Evolutionary conservation across 2,113 vertebrate genomes (phyloP).

Genomic region (Athene noctua): DNA sequence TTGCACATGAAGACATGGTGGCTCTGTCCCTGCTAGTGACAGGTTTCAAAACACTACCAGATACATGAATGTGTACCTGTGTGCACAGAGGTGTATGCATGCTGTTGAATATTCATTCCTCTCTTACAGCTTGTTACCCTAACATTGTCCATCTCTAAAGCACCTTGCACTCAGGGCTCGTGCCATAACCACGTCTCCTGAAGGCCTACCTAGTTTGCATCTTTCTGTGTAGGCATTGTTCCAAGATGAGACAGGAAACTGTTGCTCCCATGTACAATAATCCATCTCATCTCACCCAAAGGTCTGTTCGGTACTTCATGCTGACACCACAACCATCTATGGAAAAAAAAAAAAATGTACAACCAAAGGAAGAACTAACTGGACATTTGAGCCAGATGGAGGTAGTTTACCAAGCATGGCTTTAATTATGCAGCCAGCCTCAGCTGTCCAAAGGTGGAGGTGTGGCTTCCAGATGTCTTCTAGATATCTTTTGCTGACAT

Average conservation of each 20-base stretch:
- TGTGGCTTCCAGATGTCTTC: background rate
- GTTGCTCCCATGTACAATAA: background rate
- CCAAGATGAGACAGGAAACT: background rate
- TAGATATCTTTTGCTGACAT: background rate
- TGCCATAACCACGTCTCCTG: background rate
- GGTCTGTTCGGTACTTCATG: background rate
- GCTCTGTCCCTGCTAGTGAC: background rate
- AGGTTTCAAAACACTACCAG: background rate
- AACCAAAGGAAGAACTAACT: background rate
- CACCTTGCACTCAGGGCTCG: background rate
- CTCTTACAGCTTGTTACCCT: background rate
- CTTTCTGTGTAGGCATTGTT: background rate
- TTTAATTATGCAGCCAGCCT: background rate
- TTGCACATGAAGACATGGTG: background rate
- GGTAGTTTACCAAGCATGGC: background rate
- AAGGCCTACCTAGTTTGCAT: background rate
- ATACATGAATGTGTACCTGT: accelerated
- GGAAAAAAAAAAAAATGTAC: background rate
- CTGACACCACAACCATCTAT: accelerated
- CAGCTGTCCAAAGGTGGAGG: background rate
- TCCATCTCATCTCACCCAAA: background rate
- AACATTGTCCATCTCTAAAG: background rate
- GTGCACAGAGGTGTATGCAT: too few relatives aligned
- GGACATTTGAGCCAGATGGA: background rate
- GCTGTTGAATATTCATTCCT: background rate